Evolutionary conservation across 53 echinoderm and acorn worm genomes (phyloP).

Genomic region (Zoroaster sp.): DNA sequence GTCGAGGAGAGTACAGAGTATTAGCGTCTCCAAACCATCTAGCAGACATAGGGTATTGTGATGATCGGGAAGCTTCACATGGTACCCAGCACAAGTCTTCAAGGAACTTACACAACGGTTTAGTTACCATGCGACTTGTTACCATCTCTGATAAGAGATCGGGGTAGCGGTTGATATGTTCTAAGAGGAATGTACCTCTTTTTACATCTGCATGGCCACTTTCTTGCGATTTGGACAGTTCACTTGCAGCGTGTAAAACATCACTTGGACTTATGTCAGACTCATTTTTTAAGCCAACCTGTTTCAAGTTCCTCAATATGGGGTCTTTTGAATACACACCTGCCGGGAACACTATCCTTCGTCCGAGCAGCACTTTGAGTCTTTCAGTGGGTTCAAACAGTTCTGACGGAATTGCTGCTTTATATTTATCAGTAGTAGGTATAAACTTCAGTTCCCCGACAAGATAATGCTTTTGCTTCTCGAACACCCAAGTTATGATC

Average conservation of each 20-base stretch:
- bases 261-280: slow-evolving; percentile 8
- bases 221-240: not conserved
- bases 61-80: slow-evolving; percentile 16
- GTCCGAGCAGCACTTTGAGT: slow-evolving; percentile 43
- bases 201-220: not conserved
- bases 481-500: slow-evolving; percentile 51
- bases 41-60: not conserved
- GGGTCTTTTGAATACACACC: not conserved
- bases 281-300: slow-evolving; percentile 33
- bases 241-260: not conserved
- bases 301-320: not conserved
- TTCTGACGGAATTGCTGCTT: slow-evolving; percentile 11
- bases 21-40: slow-evolving; percentile 28
- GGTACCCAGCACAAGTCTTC: slow-evolving; percentile 36
- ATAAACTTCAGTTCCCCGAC: slow-evolving; percentile 44
- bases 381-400: slow-evolving; percentile 61
- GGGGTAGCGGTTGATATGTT: slow-evolving; percentile 4
- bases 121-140: not conserved
- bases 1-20: slow-evolving; percentile 9
- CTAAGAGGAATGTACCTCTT: slow-evolving; percentile 16
- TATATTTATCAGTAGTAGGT: not conserved
- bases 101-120: not conserved
- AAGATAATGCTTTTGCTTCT: not conserved
- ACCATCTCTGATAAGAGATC: slow-evolving; percentile 4
- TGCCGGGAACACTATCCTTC: slow-evolving; percentile 58